Evolutionary conservation across 1,140 invertebrate species (phyloP).

Genomic region (Orius insidiosus): DNA sequence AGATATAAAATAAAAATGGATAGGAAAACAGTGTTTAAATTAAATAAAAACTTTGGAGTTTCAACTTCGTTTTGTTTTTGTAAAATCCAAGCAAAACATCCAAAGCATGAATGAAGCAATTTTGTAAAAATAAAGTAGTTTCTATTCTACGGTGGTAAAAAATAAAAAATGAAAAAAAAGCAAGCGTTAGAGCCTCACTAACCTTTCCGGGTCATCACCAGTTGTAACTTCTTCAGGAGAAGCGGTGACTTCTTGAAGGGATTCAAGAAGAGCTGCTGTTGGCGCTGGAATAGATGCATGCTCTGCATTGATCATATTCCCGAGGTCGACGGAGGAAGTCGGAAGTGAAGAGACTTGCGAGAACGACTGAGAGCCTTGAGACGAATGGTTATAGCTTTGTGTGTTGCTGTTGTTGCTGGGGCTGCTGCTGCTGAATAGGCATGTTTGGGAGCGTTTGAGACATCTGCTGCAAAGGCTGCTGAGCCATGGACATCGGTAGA

Average conservation of each 20-base stretch:
- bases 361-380: conserved; percentile 6
- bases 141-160: neutral
- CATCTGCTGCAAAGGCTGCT: conserved; percentile 9
- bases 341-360: conserved; percentile 15
- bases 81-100: neutral
- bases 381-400: conserved; percentile 6
- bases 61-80: neutral
- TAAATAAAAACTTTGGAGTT: too few relatives aligned
- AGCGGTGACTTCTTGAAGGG: conserved; percentile 29
- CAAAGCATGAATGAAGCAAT: neutral
- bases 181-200: conserved; percentile 20
- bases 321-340: conserved; percentile 14
- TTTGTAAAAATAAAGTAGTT: neutral
- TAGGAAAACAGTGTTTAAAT: neutral
- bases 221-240: conserved; percentile 28
- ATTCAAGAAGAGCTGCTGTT: conserved; percentile 28
- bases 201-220: conserved; percentile 48
- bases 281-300: conserved; percentile 18
- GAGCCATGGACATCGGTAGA: conserved; percentile 7
- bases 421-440: conserved; percentile 30
- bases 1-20: too few relatives aligned
- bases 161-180: conserved; percentile 1
- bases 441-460: conserved; percentile 26
- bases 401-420: conserved; percentile 30
- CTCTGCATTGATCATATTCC: neutral